Evolutionary conservation across 2,113 vertebrate genomes (phyloP).

Genomic region (Heterotis niloticus): DNA sequence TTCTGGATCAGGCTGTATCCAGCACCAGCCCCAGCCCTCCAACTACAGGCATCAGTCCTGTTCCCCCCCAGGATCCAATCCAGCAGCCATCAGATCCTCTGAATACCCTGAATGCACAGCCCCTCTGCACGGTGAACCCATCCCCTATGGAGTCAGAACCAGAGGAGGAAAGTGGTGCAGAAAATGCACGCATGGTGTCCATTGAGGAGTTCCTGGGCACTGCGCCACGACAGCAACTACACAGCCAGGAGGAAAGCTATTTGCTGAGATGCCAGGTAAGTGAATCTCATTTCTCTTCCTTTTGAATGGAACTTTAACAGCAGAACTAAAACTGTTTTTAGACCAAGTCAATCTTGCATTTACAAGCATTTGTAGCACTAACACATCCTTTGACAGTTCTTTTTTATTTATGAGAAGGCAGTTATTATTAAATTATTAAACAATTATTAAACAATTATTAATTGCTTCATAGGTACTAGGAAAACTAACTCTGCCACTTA

Average conservation of each 20-base stretch:
- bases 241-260: conserved; percentile 37
- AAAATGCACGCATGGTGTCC: conserved; percentile 62
- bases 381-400: neutral
- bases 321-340: too few species aligned
- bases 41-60: conserved; percentile 25
- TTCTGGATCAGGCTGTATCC: conserved; percentile 54
- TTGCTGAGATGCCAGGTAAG: conserved; percentile 51
- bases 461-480: too few species aligned
- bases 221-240: conserved; percentile 40
- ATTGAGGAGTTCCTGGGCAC: conserved; percentile 64
- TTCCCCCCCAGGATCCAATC: conserved; percentile 38
- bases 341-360: too few species aligned
- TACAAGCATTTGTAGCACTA: neutral
- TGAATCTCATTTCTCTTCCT: neutral
- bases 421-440: too few species aligned
- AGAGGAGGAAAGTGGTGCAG: conserved; percentile 53
- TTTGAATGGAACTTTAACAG: too few species aligned
- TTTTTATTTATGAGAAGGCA: too few species aligned
- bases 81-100: conserved; percentile 36
- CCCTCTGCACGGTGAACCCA: conserved; percentile 46
- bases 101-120: conserved; percentile 44
- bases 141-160: conserved; percentile 63
- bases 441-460: too few species aligned
- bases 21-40: conserved; percentile 51
- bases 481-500: too few species aligned